These are phyloP conservation scores for Chloebia gouldiae DNA, from an alignment of 2,113 vertebrate genomes.

Conservation along the genomic window DNA sequence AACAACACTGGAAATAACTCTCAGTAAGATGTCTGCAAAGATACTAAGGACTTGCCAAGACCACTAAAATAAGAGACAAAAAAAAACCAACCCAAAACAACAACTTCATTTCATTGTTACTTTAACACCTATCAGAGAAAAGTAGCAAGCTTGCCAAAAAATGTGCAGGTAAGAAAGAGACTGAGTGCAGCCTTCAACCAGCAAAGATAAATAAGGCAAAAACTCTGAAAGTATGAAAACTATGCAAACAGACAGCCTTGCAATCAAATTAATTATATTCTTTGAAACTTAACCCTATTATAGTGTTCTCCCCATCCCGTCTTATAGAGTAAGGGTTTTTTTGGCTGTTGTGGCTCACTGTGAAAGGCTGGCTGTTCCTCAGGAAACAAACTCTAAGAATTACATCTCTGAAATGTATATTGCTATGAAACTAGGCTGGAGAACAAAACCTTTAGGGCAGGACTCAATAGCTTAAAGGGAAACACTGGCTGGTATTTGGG, in stretches of 20 bases:
- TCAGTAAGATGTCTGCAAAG: background rate
- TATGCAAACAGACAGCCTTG: background rate
- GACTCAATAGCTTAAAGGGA: background rate
- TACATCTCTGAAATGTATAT: background rate
- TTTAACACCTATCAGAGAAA: fast-evolving
- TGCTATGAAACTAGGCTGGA: background rate
- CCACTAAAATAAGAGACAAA: background rate
- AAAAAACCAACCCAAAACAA: background rate
- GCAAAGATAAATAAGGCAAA: background rate
- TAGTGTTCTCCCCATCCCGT: background rate
- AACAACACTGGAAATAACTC: background rate
- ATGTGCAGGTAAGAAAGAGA: background rate
- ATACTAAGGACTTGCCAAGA: background rate
- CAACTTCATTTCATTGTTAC: background rate
- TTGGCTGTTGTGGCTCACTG: background rate
- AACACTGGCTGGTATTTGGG: background rate
- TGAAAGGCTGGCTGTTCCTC: background rate
- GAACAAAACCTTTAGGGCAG: background rate
- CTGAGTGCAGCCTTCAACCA: background rate
- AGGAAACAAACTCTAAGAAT: background rate
- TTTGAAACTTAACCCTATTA: background rate
- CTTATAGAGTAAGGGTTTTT: background rate
- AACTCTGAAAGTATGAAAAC: background rate
- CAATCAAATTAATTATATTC: background rate
- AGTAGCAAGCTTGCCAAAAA: background rate